Evolutionary conservation across 2,888 invertebrate genomes (phyloP).

Genomic region (Rotaria magnacalcarata): DNA sequence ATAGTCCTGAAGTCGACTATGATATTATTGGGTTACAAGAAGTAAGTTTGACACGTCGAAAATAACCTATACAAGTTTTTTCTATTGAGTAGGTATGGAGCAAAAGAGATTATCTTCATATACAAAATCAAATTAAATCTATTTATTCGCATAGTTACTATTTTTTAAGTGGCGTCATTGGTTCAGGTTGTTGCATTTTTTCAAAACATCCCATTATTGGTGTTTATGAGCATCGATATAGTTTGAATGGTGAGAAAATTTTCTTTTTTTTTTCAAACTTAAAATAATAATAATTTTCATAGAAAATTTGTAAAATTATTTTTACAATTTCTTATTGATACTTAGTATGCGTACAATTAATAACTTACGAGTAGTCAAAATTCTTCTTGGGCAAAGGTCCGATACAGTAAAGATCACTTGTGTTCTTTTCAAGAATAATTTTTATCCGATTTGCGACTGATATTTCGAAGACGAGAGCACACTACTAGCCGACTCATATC

Average conservation of each 20-base stretch:
- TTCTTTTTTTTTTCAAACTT: too few species aligned
- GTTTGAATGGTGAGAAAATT: conserved; percentile 75
- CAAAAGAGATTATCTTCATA: conserved; percentile 36
- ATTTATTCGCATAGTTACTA: conserved; percentile 43
- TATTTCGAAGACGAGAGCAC: too few species aligned
- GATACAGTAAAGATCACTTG: too few species aligned
- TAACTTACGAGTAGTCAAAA: too few species aligned
- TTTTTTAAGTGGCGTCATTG: conserved; percentile 53
- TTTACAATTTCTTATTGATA: too few species aligned
- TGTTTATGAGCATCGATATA: conserved; percentile 84
- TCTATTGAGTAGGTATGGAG: conserved; percentile 41
- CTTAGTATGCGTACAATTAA: too few species aligned
- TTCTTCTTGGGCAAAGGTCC: too few species aligned
- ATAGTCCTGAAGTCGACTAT: neutral
- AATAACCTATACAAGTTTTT: neutral
- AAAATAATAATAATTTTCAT: too few species aligned
- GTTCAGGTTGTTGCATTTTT: conserved; percentile 58
- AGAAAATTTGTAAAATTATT: too few species aligned
- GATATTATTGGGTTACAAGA: conserved; percentile 46
- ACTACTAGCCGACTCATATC: too few species aligned
- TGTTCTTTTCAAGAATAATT: too few species aligned
- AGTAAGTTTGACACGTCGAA: neutral
- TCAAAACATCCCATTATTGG: conserved; percentile 63
- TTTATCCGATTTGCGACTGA: too few species aligned
- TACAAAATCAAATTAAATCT: conserved; percentile 12